These are phyloP conservation scores for Lepisosteus osseus DNA, from an alignment of 2,113 vertebrate genomes.

Conservation along the genomic window DNA sequence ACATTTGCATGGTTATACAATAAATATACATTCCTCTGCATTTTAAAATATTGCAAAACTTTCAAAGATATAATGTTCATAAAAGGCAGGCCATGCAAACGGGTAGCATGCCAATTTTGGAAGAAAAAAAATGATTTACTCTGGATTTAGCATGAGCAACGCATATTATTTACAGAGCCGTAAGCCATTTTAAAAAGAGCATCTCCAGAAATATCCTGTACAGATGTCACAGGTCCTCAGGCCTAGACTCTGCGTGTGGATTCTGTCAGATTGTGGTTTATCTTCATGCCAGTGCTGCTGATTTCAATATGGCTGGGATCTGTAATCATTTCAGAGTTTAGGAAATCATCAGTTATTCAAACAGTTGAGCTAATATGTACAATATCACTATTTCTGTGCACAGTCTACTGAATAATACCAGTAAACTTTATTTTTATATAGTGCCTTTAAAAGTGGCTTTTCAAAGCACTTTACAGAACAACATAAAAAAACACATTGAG, in stretches of 20 bases:
- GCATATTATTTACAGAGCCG: conserved; percentile 12
- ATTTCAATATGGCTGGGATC: no score
- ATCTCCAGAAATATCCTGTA: no score
- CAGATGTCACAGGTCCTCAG: neutral
- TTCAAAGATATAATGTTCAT: conserved; percentile 27
- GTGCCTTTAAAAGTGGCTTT: no score
- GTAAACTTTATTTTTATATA: no score
- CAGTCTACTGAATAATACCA: no score
- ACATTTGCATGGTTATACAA: conserved; percentile 44
- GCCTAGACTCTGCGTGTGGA: neutral
- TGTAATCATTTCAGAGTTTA: no score
- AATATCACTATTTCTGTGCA: no score
- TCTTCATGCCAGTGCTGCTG: no score
- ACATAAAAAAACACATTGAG: no score
- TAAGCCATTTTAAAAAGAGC: neutral
- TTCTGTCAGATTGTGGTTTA: neutral
- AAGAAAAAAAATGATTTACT: conserved; percentile 18
- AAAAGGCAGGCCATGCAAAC: conserved; percentile 60
- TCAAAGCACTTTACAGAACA: no score
- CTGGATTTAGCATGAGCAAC: conserved; percentile 11
- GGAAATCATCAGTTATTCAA: no score
- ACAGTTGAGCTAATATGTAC: no score
- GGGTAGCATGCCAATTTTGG: conserved; percentile 41
- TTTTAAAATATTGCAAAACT: conserved; percentile 45
- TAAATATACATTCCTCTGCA: conserved; percentile 57